Evolutionary conservation across 2,888 invertebrate species (phyloP), one percentile per base, ranked within the genome.

Genomic region (Sphecodes monilicornis): DNA sequence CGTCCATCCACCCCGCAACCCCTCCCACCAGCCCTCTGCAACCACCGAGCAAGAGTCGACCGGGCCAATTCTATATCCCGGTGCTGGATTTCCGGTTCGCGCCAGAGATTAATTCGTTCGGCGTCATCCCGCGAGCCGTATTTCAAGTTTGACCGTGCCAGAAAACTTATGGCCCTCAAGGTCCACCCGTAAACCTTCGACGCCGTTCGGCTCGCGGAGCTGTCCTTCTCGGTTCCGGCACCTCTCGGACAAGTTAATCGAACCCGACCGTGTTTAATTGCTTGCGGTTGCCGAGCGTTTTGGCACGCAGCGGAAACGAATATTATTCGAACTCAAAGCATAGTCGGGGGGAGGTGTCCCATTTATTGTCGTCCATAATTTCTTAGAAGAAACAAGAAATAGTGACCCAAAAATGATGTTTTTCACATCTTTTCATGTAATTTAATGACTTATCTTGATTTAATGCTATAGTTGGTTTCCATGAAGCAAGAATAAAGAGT

Each of bases 51-150:
- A n/a, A 54, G 54, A 54, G 54, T 54, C 54, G n/a, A 69, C 73
- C 84, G 46, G 41, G 70, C 80, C 86, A 80, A 82, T 80, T 78
- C 86, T 80, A 85, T 88, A 86, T 89, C 83, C 87, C 36, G 73
- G 36, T 26, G 57, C 64, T 32, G 79, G 68, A 36, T 77, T 82
- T 88, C 82, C 88, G 84, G 54, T 76, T 75, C 76, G 78, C 76
- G 84, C 73, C 76, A 78, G 82, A 91, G 85, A 91, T 91, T 90
- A 90, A 90, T 91, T 91, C 86, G 83, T 85, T 78, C 78, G 32
- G 41, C 78, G 82, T 86, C 85, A 78, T 69, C 74, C 50, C 57
- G 54, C 75, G 70, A 43, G 46, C 68, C 84, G 78, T 78, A 85
- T 89, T 84, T 85, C 86, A 84, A 81, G 46, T 57, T 81, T 54